Evolutionary conservation across 2,888 invertebrate species (phyloP).

Genomic region (Hoplodrina ambigua): DNA sequence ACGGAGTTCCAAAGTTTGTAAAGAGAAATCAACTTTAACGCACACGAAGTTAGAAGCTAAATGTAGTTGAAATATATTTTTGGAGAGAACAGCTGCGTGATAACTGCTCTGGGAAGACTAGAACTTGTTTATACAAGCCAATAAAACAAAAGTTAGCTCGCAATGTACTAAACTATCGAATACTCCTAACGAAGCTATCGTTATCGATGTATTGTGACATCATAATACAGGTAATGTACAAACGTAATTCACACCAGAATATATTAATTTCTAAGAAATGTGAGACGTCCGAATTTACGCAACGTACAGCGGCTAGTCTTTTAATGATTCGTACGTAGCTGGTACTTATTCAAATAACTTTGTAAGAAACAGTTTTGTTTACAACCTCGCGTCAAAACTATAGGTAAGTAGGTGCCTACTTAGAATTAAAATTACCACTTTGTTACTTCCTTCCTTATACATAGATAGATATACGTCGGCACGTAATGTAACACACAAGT

Average conservation of each 20-base stretch:
- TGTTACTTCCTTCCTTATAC: constrained; percentile 59
- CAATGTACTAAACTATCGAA: too few species aligned
- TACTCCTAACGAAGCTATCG: not conserved
- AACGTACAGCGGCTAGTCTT: constrained; percentile 12
- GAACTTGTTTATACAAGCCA: too few species aligned
- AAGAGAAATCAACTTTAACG: too few species aligned
- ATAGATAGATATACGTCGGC: constrained; percentile 21
- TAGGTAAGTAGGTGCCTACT: constrained; percentile 6
- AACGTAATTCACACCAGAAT: constrained; percentile 39
- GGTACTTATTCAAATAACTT: constrained; percentile 12
- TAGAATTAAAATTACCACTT: constrained; percentile 42
- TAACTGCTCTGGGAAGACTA: too few species aligned
- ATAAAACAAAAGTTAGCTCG: too few species aligned
- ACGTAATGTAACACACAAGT: constrained; percentile 34
- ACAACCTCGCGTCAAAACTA: constrained; percentile 45
- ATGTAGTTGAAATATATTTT: too few species aligned
- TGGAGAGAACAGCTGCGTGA: too few species aligned
- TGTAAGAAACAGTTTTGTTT: constrained; percentile 23
- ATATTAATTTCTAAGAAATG: constrained; percentile 35
- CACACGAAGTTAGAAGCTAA: too few species aligned
- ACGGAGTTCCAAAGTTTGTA: too few species aligned
- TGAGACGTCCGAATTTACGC: constrained; percentile 36
- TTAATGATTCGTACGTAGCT: constrained; percentile 12
- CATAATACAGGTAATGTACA: not conserved
- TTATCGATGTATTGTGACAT: constrained; percentile 10